Evolutionary conservation across 2,797 vertebrate genomes (phyloP).

Genomic region (Macropus fuliginosus): DNA sequence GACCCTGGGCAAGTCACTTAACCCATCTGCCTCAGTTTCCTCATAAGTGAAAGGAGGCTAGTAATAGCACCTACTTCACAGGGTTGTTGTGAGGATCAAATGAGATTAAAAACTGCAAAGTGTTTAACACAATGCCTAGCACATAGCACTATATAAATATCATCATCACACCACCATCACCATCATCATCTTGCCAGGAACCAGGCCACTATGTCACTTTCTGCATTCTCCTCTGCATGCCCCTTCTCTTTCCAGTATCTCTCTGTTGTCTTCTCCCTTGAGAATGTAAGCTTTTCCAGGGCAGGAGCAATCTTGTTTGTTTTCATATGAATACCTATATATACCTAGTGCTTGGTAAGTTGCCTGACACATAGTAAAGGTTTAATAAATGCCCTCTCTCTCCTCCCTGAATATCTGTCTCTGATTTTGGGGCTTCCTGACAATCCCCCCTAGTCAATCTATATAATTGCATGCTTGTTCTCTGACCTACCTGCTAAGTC

Average conservation of each 20-base stretch:
- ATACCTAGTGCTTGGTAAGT: not conserved
- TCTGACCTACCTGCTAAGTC: not conserved
- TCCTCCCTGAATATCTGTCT: not conserved
- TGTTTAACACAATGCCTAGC: not conserved
- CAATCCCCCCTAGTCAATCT: slow-evolving; percentile 27
- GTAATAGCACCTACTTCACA: not conserved
- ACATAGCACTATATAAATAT: not conserved
- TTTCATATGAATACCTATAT: not conserved
- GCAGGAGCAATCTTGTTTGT: not conserved
- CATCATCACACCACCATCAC: not conserved
- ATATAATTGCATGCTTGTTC: slow-evolving; percentile 1
- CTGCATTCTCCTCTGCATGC: not conserved
- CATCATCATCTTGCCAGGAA: not conserved
- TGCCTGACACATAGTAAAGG: not conserved
- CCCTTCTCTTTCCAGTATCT: not conserved
- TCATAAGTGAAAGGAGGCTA: not conserved
- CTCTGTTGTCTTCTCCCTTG: not conserved
- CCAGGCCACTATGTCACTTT: not conserved
- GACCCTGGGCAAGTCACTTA: not conserved
- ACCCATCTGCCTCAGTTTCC: not conserved
- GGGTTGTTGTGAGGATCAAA: not conserved
- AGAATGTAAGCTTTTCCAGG: not conserved
- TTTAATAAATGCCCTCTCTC: not conserved
- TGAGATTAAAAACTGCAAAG: not conserved
- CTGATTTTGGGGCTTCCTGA: not conserved